These are phyloP conservation scores for Xanthorhoe designata DNA, from an alignment of 2,888 invertebrate genomes.

Conservation along the genomic window DNA sequence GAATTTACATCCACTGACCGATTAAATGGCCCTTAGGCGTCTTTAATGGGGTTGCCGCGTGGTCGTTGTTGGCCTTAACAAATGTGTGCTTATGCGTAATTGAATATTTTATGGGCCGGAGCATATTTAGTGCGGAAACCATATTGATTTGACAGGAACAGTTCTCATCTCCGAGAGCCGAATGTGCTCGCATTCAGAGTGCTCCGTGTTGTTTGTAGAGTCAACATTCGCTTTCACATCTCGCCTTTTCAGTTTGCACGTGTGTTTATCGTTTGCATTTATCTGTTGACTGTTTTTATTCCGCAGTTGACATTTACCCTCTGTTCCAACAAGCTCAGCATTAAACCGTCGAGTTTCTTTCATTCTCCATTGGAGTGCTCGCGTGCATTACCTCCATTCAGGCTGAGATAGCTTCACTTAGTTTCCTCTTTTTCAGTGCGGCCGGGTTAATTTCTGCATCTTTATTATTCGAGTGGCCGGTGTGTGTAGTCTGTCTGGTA, in stretches of 20 bases:
- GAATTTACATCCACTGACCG: conserved; percentile 86
- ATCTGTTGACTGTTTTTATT: conserved; percentile 86
- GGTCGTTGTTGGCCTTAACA: conserved; percentile 84
- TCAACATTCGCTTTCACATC: conserved; percentile 71
- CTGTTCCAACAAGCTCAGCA: conserved; percentile 77
- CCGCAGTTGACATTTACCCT: conserved; percentile 83
- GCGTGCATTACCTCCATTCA: conserved; percentile 82
- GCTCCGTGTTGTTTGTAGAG: conserved; percentile 55
- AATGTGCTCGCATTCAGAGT: conserved; percentile 50
- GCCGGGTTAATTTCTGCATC: conserved; percentile 84
- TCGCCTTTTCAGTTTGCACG: conserved; percentile 75
- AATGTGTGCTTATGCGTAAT: conserved; percentile 85
- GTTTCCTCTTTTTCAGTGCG: conserved; percentile 82
- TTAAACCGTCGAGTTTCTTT: conserved; percentile 80
- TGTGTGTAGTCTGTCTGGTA: conserved; percentile 76
- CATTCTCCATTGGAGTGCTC: conserved; percentile 79
- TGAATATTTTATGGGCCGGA: conserved; percentile 83
- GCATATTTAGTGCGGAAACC: conserved; percentile 75
- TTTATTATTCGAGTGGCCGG: conserved; percentile 84
- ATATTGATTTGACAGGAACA: conserved; percentile 71
- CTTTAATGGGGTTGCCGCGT: conserved; percentile 86
- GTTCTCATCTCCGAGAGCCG: conserved; percentile 47
- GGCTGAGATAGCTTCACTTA: conserved; percentile 84
- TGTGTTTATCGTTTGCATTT: conserved; percentile 84
- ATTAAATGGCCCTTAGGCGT: conserved; percentile 86